Percentiles rank a stretch among this genome's conserved stretches.
Conservation (phyloP, 2,113 vertebrate genomes). For the Talpa occidentalis region DNA sequence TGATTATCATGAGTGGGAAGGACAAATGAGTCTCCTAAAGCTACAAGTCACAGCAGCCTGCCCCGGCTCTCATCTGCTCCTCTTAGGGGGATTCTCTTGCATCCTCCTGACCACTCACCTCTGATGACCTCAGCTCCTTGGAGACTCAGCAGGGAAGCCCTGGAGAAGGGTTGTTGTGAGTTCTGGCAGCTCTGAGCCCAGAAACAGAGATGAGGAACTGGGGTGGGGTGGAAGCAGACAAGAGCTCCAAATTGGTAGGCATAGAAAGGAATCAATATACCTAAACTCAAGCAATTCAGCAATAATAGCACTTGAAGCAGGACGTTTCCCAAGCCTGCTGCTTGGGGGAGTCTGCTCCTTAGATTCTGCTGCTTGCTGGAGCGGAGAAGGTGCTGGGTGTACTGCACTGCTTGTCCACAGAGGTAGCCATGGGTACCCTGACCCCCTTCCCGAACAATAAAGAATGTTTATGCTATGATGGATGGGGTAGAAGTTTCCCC, state of each 20-base stretch:
- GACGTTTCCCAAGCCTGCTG: no score
- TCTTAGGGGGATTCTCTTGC: background rate
- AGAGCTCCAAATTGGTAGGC: background rate
- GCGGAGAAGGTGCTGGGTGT: no score
- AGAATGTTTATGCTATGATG: no score
- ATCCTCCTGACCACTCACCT: background rate
- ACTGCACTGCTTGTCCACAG: no score
- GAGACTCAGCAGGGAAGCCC: slow-evolving; percentile 16
- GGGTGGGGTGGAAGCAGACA: background rate
- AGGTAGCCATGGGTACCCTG: no score
- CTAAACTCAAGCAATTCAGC: background rate
- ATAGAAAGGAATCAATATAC: background rate
- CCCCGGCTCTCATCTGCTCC: no score
- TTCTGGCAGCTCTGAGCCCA: background rate
- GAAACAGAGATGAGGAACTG: background rate
- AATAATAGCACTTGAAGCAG: no score
- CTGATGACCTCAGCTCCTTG: background rate
- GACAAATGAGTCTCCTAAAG: background rate
- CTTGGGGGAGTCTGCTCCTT: no score
- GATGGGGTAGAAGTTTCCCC: no score
- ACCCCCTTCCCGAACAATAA: no score
- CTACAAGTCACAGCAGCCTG: accelerated
- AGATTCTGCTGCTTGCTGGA: no score
- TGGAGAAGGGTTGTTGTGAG: background rate
- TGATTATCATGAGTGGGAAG: background rate